Evolutionary conservation across 1,140 invertebrate genomes (phyloP).

Genomic region (Scaptomyza montana): DNA sequence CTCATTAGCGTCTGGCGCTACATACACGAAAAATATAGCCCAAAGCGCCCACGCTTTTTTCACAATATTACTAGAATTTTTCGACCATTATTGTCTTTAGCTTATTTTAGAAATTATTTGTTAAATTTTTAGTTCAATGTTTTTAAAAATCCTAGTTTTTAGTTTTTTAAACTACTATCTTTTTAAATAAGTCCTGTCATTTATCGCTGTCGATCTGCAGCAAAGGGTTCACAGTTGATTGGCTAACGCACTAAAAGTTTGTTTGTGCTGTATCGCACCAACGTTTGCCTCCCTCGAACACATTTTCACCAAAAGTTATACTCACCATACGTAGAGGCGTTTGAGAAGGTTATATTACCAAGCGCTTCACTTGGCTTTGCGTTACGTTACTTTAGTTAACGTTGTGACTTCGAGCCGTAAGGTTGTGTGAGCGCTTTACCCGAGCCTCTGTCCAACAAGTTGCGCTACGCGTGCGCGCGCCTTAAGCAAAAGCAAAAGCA

Average conservation of each 20-base stretch:
- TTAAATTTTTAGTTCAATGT: too few relatives aligned
- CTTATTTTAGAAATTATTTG: too few relatives aligned
- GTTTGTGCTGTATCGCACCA: conserved; percentile 1
- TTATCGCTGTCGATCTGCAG: background rate
- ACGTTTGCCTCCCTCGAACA: background rate
- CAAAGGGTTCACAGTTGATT: background rate
- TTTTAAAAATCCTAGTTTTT: too few relatives aligned
- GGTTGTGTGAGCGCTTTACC: conserved; percentile 43
- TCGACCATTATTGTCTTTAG: too few relatives aligned
- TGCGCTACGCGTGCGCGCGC: conserved; percentile 65
- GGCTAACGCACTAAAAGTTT: background rate
- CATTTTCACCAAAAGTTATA: conserved; percentile 12
- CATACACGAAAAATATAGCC: too few relatives aligned
- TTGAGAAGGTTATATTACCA: conserved; percentile 12
- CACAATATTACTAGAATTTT: too few relatives aligned
- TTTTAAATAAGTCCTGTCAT: background rate
- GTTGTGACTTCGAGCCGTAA: conserved; percentile 58
- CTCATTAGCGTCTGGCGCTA: too few relatives aligned
- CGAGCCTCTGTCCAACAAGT: conserved; percentile 18
- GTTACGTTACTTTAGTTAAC: conserved; percentile 60
- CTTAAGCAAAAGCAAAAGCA: conserved; percentile 40
- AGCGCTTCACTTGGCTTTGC: conserved; percentile 4
- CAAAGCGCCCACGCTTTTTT: too few relatives aligned
- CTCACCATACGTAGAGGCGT: conserved; percentile 31
- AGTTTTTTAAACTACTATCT: too few relatives aligned